These are phyloP conservation scores for Montipora capitata DNA, from an alignment of 92 coral and sea anemone genomes.

Conservation along the genomic window DNA sequence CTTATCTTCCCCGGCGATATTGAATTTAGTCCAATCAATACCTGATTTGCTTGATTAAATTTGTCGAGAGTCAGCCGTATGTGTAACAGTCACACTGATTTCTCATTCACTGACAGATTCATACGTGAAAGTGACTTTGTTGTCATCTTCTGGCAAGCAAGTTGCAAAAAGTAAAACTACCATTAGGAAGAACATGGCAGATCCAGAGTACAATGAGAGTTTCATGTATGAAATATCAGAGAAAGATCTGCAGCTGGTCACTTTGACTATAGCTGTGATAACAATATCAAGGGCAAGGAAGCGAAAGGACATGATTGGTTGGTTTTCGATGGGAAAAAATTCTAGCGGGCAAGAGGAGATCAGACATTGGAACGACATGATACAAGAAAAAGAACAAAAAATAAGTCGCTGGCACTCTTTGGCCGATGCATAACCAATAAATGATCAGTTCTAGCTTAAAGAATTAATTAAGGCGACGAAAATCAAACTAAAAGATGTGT, in stretches of 20 bases:
- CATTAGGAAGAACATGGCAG: slow-evolving; percentile 98
- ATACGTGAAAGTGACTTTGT: slow-evolving; percentile 97
- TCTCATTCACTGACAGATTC: slow-evolving; percentile 89
- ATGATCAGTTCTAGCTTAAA: not conserved
- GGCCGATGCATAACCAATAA: slow-evolving; percentile 77
- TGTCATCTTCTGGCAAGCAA: slow-evolving; percentile 96
- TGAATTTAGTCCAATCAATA: too few species aligned
- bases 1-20: too few species aligned
- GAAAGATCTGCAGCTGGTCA: slow-evolving; percentile 95
- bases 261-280: slow-evolving; percentile 93
- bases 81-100: slow-evolving; percentile 24
- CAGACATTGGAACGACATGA: slow-evolving; percentile 99
- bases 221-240: slow-evolving; percentile 99
- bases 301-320: slow-evolving; percentile 96
- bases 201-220: slow-evolving; percentile 99
- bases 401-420: slow-evolving; percentile 96
- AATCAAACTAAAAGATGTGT: not conserved
- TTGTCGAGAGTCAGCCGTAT: not conserved
- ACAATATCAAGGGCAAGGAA: slow-evolving; percentile 95
- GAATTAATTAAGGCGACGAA: not conserved
- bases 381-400: slow-evolving; percentile 95
- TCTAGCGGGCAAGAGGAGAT: slow-evolving; percentile 98
- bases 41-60: too few species aligned
- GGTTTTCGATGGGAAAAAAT: slow-evolving; percentile 98
- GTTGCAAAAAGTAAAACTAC: slow-evolving; percentile 99